Percentiles rank a stretch among this genome's conserved stretches.
Evolutionary conservation across 2,113 vertebrate species (phyloP).

Genomic region (Phoxinus phoxinus): DNA sequence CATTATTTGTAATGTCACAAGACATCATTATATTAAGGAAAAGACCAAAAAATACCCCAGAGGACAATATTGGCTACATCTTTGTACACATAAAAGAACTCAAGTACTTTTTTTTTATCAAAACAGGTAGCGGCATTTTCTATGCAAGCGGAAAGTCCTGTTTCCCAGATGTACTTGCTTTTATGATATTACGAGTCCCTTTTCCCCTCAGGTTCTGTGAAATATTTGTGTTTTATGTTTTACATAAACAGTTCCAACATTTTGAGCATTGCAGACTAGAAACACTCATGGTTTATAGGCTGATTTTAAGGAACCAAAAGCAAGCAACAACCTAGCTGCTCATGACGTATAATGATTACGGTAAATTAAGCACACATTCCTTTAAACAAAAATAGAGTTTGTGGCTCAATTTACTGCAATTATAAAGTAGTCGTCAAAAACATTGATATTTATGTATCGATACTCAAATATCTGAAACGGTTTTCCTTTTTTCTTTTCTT

Average conservation of each 20-base stretch:
- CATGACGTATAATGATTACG: background rate
- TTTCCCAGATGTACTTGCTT: background rate
- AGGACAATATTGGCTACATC: background rate
- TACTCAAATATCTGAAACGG: too few relatives aligned
- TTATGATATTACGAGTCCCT: background rate
- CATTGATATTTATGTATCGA: too few relatives aligned
- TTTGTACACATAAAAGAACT: background rate
- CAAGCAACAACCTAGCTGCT: background rate
- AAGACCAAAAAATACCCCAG: background rate
- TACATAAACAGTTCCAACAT: constrained; percentile 4
- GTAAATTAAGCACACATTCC: background rate
- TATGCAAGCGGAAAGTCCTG: background rate
- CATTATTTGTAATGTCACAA: background rate
- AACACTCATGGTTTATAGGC: background rate
- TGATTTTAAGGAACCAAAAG: background rate
- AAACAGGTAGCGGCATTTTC: background rate
- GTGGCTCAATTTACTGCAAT: too few relatives aligned
- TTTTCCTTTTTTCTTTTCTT: too few relatives aligned
- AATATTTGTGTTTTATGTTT: constrained; percentile 5
- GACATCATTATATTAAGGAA: background rate
- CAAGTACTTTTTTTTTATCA: background rate
- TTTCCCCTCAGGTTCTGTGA: background rate
- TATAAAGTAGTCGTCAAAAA: too few relatives aligned
- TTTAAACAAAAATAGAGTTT: too few relatives aligned
- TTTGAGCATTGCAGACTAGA: background rate